Evolutionary conservation across 2,888 invertebrate genomes (phyloP).

Genomic region (Lagria hirta): DNA sequence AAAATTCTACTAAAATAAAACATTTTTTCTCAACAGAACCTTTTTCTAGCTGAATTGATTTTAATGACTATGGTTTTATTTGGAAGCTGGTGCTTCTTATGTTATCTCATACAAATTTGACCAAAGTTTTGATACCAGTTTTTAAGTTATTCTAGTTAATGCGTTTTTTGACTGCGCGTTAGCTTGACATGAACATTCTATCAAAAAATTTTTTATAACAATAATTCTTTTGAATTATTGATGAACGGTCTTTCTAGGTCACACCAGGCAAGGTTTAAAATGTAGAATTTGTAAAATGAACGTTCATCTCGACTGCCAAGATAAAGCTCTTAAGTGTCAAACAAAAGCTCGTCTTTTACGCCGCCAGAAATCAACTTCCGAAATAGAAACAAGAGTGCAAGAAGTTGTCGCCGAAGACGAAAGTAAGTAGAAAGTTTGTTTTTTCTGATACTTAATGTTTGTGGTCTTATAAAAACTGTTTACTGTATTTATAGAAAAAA

Average conservation of each 20-base stretch:
- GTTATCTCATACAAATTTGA: no score
- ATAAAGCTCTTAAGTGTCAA: slow-evolving; percentile 80
- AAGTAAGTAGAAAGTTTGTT: slow-evolving; percentile 64
- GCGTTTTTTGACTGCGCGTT: no score
- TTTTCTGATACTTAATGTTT: slow-evolving; percentile 2
- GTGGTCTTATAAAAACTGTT: slow-evolving; percentile 13
- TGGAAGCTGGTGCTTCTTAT: no score
- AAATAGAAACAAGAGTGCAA: slow-evolving; percentile 72
- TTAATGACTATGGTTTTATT: no score
- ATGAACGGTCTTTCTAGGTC: slow-evolving; percentile 73
- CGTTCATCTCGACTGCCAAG: slow-evolving; percentile 86
- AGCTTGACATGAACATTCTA: no score
- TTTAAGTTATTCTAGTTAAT: no score
- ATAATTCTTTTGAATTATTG: no score
- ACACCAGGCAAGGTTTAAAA: slow-evolving; percentile 86
- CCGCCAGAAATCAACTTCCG: slow-evolving; percentile 86
- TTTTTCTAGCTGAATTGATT: no score
- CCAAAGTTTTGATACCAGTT: no score
- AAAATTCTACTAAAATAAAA: no score
- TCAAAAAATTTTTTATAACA: no score
- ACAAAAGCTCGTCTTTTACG: slow-evolving; percentile 81
- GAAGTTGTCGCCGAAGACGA: slow-evolving; percentile 71
- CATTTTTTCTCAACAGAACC: no score
- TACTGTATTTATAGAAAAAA: slow-evolving; percentile 33
- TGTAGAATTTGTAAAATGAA: slow-evolving; percentile 91